A percentile compares a stretch with the other conserved stretches of the same genome.
Conservation (phyloP, 2,888 invertebrate genomes). For the Gandaritis pyraliata region DNA sequence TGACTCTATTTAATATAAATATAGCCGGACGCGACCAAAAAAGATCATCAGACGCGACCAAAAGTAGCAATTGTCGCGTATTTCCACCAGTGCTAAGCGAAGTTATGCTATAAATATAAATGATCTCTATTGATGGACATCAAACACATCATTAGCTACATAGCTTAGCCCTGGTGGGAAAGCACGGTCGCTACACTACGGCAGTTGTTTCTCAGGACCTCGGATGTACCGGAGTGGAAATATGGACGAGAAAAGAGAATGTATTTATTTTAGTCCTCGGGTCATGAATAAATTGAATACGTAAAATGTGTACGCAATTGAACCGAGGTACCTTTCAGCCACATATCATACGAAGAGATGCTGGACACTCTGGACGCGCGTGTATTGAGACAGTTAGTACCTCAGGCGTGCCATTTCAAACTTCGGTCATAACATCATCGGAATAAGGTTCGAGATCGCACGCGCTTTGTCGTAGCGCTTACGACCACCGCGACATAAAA, state of each 20-base stretch:
- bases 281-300: slow-evolving; percentile 6
- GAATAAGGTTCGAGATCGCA: no score
- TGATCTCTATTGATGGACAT: no score
- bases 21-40: no score
- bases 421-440: no score
- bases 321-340: no score
- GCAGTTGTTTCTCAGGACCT: not conserved
- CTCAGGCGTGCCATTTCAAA: no score
- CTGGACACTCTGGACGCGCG: not conserved
- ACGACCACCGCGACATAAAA: no score
- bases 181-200: not conserved
- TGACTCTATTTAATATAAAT: not conserved
- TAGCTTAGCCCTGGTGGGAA: not conserved
- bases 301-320: not conserved
- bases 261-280: slow-evolving; percentile 1
- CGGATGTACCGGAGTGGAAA: not conserved
- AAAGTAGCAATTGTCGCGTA: not conserved
- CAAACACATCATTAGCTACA: no score
- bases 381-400: no score
- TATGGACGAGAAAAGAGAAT: not conserved
- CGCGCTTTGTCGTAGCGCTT: no score
- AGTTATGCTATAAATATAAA: no score
- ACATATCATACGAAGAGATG: not conserved
- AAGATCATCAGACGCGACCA: not conserved
- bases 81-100: no score